Percentiles rank a stretch among this genome's conserved stretches.
phyloP scores from a whole-genome alignment of 2,113 vertebrate species.

The Callionymus lyra region DNA sequence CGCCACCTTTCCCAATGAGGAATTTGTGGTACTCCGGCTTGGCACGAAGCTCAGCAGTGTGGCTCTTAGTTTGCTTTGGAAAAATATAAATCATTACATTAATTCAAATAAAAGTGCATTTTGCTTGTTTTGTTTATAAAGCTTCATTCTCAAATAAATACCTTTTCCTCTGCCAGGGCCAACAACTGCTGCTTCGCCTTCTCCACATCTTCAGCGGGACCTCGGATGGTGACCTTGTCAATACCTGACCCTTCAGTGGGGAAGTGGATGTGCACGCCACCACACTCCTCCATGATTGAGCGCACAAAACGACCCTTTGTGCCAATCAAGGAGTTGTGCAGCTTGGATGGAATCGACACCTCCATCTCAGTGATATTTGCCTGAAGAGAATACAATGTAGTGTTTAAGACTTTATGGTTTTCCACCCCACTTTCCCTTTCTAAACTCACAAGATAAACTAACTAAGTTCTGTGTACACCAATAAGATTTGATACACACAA shows the following conservation, averaged over 20 bases:
- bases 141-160: conserved; percentile 47
- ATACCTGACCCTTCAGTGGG: conserved; percentile 93
- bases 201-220: conserved; percentile 90
- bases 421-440: too few species aligned
- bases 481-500: too few species aligned
- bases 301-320: conserved; percentile 96
- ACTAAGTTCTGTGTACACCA: too few species aligned
- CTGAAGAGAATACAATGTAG: conserved; percentile 45
- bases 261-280: conserved; percentile 97
- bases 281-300: conserved; percentile 98
- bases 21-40: conserved; percentile 99
- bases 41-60: conserved; percentile 85
- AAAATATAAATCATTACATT: neutral
- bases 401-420: too few species aligned
- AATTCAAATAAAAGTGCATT: neutral
- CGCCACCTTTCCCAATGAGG: conserved; percentile 93
- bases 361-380: conserved; percentile 93
- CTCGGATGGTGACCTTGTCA: conserved; percentile 91
- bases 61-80: conserved; percentile 92
- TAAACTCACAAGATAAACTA: too few species aligned
- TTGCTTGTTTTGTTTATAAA: too few species aligned
- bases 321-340: conserved; percentile 96
- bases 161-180: conserved; percentile 97
- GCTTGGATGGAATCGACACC: conserved; percentile 90
- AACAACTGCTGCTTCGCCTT: conserved; percentile 91